phyloP scores from a whole-genome alignment of 2,797 vertebrate species.

The Muscicapa striata region DNA sequence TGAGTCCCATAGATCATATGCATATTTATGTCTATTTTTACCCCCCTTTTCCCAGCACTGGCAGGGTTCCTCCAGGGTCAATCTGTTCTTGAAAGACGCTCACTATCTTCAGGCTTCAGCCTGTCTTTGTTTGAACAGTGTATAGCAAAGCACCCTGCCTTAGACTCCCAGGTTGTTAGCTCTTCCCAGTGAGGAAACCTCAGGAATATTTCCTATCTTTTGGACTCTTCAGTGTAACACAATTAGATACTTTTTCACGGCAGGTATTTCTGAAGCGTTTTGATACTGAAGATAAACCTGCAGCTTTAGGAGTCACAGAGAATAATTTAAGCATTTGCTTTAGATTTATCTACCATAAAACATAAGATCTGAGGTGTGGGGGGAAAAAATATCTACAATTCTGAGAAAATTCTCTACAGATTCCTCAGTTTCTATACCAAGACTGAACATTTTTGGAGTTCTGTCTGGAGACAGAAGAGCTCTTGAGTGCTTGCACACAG shows the following conservation, averaged over 20 bases:
- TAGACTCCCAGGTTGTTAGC: background rate
- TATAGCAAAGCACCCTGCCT: background rate
- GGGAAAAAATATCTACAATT: background rate
- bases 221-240: background rate
- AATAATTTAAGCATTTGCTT: background rate
- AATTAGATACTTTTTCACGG: background rate
- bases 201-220: background rate
- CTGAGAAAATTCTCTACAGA: background rate
- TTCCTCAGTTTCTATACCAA: background rate
- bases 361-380: accelerated
- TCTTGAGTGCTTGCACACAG: background rate
- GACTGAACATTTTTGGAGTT: background rate
- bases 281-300: background rate
- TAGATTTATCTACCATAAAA: background rate
- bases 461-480: background rate
- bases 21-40: background rate
- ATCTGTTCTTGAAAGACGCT: background rate
- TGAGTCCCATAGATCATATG: background rate
- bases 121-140: background rate
- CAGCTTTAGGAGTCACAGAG: background rate
- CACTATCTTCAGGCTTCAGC: background rate
- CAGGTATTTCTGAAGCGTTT: background rate
- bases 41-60: background rate
- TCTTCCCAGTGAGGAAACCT: background rate
- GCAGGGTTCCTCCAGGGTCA: background rate